These are phyloP conservation scores for Panurus biarmicus DNA, from an alignment of 2,113 vertebrate species.

Conservation along the genomic window DNA sequence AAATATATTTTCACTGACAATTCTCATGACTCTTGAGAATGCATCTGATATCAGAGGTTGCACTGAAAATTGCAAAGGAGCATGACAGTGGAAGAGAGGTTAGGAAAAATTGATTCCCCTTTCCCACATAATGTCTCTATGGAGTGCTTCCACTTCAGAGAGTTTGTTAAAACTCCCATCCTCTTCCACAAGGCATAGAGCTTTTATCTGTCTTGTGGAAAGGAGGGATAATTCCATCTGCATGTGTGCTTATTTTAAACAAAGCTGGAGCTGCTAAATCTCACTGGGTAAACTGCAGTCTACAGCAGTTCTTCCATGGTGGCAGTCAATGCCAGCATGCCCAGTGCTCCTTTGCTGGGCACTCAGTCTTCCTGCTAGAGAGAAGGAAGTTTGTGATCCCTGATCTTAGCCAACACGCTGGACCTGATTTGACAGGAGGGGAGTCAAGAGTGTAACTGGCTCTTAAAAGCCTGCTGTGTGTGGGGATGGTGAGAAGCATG, in stretches of 20 bases:
- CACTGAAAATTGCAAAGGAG: conserved; percentile 37
- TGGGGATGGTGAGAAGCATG: not conserved
- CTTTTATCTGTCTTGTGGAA: not conserved
- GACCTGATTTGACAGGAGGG: not conserved
- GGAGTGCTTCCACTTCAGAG: not conserved
- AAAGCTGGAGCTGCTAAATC: not conserved
- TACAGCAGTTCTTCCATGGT: not conserved
- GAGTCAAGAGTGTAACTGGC: not conserved
- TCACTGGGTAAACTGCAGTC: not conserved
- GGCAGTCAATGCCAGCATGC: not conserved
- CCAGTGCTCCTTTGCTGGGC: not conserved
- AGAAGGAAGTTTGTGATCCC: not conserved
- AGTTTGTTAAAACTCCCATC: not conserved
- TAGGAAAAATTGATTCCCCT: not conserved
- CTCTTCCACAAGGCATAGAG: not conserved
- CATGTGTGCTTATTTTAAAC: not conserved
- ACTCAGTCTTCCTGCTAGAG: not conserved
- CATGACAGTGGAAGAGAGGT: not conserved
- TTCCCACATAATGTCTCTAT: conserved; percentile 35
- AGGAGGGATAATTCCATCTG: not conserved
- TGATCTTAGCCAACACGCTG: not conserved
- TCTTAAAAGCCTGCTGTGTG: not conserved
- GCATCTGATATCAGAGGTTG: not conserved
- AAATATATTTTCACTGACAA: conserved; percentile 50
- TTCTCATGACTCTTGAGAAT: conserved; percentile 34